Evolutionary conservation across 2,113 vertebrate species (phyloP), one percentile per base, ranked within the genome.

Genomic region (Motacilla alba): DNA sequence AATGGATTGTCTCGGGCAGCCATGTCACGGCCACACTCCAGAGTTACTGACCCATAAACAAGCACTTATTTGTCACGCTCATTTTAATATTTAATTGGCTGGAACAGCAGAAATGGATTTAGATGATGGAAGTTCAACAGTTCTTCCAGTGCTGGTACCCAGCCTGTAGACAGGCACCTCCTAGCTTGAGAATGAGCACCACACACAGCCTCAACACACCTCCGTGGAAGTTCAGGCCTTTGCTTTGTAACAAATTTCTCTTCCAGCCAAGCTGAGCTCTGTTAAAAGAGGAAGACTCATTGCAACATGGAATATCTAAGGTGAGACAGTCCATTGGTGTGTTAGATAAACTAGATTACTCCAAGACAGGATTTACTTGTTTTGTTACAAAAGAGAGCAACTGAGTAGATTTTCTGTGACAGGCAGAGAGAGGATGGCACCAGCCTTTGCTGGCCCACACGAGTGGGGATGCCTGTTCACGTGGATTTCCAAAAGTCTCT

Each of bases 81-180:
- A 74, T 91, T 94, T 96, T 76, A 82, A 85, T 82, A 86, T 80
- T 89, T 93, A 93, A 94, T 91, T 92, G 78, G 62, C 87, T 93
- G 88, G 68, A 92, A 95, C 68, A 15, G 26, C 47, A 89, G 89
- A 70, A 95, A 72, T 0, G 1, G 64, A 89, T 91, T 89, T 53
- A 83, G 77, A 74, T 11, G 66, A 95, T 84, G 72, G 80, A 91
- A 73, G 84, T 43, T 92, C 47, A 92, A 74, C 80, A 52, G 9
- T 49, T 64, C 30, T 60, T 33, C 79, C 44, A 90, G 1, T 0
- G 3, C 35, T 74, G 76, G 68, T 55, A 55, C 15, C 19, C 47
- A 72, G 76, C 55, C n/a, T 60, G 47, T 60, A 94, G 64, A 60
- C 0, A 83, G 80, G 15, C 68, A 88, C 11, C 35, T 87, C 60